Evolutionary conservation across 2,888 invertebrate species (phyloP).

Genomic region (Aporophyla lueneburgensis): DNA sequence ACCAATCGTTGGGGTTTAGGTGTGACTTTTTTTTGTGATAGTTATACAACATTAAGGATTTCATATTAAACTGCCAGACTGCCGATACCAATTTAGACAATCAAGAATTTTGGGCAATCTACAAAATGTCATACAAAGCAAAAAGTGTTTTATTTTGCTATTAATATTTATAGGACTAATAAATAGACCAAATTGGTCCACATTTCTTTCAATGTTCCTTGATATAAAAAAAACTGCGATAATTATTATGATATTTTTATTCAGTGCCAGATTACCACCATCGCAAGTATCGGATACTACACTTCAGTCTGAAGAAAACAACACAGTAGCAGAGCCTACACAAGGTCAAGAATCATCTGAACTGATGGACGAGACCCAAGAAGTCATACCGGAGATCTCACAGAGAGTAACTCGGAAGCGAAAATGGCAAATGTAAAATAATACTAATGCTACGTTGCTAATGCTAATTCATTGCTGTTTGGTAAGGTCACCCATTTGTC

Average conservation of each 20-base stretch:
- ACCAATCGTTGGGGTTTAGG: neutral
- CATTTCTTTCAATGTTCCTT: neutral
- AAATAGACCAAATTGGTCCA: too few species aligned
- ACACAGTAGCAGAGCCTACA: slow-evolving; percentile 44
- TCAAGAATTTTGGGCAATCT: too few species aligned
- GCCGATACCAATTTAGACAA: neutral
- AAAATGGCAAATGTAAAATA: slow-evolving; percentile 69
- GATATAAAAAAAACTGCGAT: neutral
- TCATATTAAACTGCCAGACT: neutral
- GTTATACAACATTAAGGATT: neutral
- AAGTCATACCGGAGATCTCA: slow-evolving; percentile 79
- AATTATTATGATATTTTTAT: slow-evolving; percentile 5
- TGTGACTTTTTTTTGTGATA: neutral
- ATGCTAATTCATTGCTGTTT: slow-evolving; percentile 32
- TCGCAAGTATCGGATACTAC: slow-evolving; percentile 69
- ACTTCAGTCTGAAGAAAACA: slow-evolving; percentile 61
- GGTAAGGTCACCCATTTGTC: slow-evolving; percentile 41
- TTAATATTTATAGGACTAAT: neutral
- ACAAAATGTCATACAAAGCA: too few species aligned
- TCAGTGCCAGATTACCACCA: slow-evolving; percentile 79
- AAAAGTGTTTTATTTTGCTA: neutral
- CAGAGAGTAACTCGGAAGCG: slow-evolving; percentile 80
- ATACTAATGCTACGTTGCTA: slow-evolving; percentile 23
- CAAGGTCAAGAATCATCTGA: slow-evolving; percentile 59
- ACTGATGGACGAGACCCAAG: slow-evolving; percentile 71